Percentiles rank a stretch among this genome's conserved stretches.
Conservation (phyloP, 2,888 invertebrate species). For the Mimachlamys varia region DNA sequence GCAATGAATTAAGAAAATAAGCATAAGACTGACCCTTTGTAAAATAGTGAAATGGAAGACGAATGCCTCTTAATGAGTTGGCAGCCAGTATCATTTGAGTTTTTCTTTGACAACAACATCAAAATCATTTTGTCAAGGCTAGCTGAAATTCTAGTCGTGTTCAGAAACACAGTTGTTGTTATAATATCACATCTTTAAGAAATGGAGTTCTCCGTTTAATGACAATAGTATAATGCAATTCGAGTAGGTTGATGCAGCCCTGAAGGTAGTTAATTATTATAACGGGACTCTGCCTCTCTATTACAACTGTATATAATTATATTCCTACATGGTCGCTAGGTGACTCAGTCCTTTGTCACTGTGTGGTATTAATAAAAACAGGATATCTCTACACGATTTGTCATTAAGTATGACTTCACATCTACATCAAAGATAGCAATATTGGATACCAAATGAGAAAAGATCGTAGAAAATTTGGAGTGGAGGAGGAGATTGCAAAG, state of each 20-base stretch:
- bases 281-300: neutral
- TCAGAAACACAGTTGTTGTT: neutral
- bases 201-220: neutral
- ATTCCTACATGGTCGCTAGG: neutral
- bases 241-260: neutral
- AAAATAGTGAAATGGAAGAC: neutral
- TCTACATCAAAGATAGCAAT: too few relatives aligned
- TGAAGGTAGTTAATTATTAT: neutral
- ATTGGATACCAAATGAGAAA: too few relatives aligned
- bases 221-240: neutral
- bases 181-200: neutral
- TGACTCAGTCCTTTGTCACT: neutral
- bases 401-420: neutral
- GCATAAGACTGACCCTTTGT: neutral
- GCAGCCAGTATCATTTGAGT: neutral
- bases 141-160: neutral
- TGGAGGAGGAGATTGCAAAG: too few relatives aligned
- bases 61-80: neutral
- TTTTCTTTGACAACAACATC: conserved; percentile 14
- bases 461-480: too few relatives aligned
- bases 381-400: neutral
- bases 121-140: neutral
- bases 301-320: neutral
- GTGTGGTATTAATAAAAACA: neutral
- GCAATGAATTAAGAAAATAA: neutral